Percentiles rank a stretch among this genome's conserved stretches.
phyloP scores from a whole-genome alignment of 2,797 vertebrate species.

The Myoxocephalus aenaeus region DNA sequence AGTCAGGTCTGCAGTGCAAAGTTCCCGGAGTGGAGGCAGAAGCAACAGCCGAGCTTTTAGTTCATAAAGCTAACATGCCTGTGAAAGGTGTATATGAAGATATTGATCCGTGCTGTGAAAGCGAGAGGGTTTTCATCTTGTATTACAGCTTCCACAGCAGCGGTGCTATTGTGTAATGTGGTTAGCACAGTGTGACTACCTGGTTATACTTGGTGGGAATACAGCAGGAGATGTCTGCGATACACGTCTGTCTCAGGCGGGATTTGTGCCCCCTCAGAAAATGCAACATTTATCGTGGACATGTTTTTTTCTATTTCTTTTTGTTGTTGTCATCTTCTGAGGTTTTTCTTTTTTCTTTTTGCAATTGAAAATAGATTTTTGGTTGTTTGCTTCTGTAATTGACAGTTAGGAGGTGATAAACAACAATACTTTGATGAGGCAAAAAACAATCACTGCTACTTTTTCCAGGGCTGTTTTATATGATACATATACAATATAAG shows the following conservation, averaged over 20 bases:
- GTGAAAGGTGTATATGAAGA: conserved; percentile 69
- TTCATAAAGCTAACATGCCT: conserved; percentile 75
- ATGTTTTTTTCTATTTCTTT: too few species aligned
- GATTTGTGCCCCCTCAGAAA: background rate
- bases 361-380: background rate
- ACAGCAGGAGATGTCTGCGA: conserved; percentile 12
- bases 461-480: background rate
- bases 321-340: background rate
- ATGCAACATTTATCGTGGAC: background rate
- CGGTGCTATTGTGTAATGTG: conserved; percentile 53
- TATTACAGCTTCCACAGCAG: conserved; percentile 53
- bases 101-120: conserved; percentile 70
- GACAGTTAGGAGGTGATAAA: background rate
- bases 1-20: conserved; percentile 64
- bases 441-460: background rate
- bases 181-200: conserved; percentile 60
- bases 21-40: conserved; percentile 53
- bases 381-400: background rate
- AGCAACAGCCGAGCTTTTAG: conserved; percentile 71
- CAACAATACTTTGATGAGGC: background rate
- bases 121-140: conserved; percentile 57
- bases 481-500: background rate
- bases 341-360: background rate
- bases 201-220: conserved; percentile 33
- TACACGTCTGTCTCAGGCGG: conserved; percentile 1